Base-by-base conservation (phyloP, 1,140 invertebrate species). In the Branchinecta lindahli region DNA sequence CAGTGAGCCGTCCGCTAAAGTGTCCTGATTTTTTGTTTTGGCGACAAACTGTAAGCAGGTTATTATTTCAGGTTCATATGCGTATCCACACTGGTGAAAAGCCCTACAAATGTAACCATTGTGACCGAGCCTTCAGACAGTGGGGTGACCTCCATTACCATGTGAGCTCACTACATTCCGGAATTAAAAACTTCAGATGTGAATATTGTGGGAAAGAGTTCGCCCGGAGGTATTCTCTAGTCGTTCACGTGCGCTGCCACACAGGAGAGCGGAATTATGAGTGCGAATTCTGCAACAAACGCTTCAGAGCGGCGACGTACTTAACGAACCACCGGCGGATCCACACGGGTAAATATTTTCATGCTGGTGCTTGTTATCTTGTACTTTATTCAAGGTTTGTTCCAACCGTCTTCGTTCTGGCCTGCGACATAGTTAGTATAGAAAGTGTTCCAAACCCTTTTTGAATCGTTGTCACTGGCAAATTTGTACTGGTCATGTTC, bases 101-200 rank as follows among this genome's bases (percentile, higher is more conserved):
- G 72, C 90, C 90, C 0, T 91, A 88, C 77, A 85, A 88, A 75
- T 92, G 90, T 76, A 84, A 87, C 12, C 83, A 84, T 68, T 92
- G 90, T 77, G 87, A 86, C 3, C 82, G 85, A 15, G 82, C 85
- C 74, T 93, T 91, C 75, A 83, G 90, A 0, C 90, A 91, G 76
- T 91, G 89, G 88, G 90, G 92, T 69, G 89, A 95, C 77, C 81
- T 96, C 20, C 93, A 92, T 73, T 90, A 94, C 74, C 93, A 96
- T 78, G 87, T 88, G 72, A 89, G 86, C 1, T 92, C 90, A 5
- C 83, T 92, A 69, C 92, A 96, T 77, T 90, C 89, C 3, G 85
- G 85, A 65, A 80, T 87, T 75, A 89, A 91, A 75, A 85, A 88
- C 68, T 92, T 88, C 77, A 90, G 92, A 75, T 95, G 92, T 76